These are phyloP conservation scores for Leucophenga varia DNA, from an alignment of 1,140 invertebrate genomes.

Conservation along the genomic window DNA sequence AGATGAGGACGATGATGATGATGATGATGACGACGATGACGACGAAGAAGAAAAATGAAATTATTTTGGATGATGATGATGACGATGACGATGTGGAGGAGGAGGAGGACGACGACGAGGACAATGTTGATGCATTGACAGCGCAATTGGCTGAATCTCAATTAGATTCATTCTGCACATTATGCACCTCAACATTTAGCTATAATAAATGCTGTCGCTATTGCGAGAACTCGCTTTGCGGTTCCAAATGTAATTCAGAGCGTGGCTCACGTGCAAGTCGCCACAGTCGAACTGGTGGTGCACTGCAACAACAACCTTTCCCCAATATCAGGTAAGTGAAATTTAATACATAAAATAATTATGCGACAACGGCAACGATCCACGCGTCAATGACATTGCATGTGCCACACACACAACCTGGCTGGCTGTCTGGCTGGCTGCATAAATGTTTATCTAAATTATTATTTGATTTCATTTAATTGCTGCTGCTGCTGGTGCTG, in stretches of 20 bases:
- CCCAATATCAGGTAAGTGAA: too few species aligned
- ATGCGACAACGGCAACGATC: too few species aligned
- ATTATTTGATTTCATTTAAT: too few species aligned
- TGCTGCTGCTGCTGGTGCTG: too few species aligned
- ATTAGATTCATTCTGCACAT: constrained; percentile 51
- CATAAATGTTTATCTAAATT: too few species aligned
- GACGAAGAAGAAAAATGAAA: constrained; percentile 17
- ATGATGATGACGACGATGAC: neutral
- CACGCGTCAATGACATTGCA: too few species aligned
- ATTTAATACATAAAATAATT: too few species aligned
- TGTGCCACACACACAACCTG: too few species aligned
- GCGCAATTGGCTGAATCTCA: constrained; percentile 34
- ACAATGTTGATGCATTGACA: too few species aligned
- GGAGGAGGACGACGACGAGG: constrained; percentile 4
- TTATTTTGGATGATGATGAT: too few species aligned
- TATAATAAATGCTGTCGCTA: constrained; percentile 50
- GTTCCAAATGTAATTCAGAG: constrained; percentile 51
- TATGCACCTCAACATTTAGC: constrained; percentile 54
- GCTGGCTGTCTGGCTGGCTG: too few species aligned
- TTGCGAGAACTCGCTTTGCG: constrained; percentile 47
- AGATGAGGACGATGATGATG: neutral
- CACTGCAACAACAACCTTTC: constrained; percentile 10
- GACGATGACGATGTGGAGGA: constrained; percentile 16
- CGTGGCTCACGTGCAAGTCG: constrained; percentile 36
- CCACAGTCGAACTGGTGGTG: constrained; percentile 20